Evolutionary conservation across 2,888 invertebrate genomes (phyloP), one percentile per base, ranked within the genome.

Genomic region (Augochlorella aurata): DNA sequence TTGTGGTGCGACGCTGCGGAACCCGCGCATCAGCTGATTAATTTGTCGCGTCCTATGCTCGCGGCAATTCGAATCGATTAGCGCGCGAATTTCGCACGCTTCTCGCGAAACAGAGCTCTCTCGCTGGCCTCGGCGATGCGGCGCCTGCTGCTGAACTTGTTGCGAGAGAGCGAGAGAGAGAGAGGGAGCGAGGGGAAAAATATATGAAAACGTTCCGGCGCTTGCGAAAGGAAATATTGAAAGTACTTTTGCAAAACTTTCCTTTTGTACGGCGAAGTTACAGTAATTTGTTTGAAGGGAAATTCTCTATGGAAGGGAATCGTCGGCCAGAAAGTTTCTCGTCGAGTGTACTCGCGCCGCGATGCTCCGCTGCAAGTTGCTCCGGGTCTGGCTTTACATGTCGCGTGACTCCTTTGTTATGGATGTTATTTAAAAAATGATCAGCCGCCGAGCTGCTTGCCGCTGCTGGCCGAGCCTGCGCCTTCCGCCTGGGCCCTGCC

Each of bases 11-110:
- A 84, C 86, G 82, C 65, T 52, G 24, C 16, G 74, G 47, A 72
- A 54, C 49, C 69, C 75, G 78, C 81, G 38, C 38, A 85, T 90
- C 90, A 91, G 90, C 87, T 85, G 84, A 91, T 92, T 86, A 87
- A 90, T 38, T 38, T 91, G 91, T 92, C 90, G 88, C 90, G 89
- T 54, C 52, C 70, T 79, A 71, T 85, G 79, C 82, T 77, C 84
- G 82, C 87, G 81, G 66, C 14, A 54, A 47, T 54, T 47, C 5
- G 29, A 2, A 29, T 1, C 29, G 29, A 29, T 29, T 29, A 29
- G 29, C 29, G 29, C 2, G 29, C 29, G 29, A 29, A 29, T 29
- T 29, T 2, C 29, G 29, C 29, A 2, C 38, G 38, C 5, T 38
- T 38, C 38, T 38, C 38, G 38, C 38, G 38, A 5, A 4, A 38